phyloP scores from a whole-genome alignment of 35 echinoderm and acorn worm species.

The Eucidaris tribuloides region DNA sequence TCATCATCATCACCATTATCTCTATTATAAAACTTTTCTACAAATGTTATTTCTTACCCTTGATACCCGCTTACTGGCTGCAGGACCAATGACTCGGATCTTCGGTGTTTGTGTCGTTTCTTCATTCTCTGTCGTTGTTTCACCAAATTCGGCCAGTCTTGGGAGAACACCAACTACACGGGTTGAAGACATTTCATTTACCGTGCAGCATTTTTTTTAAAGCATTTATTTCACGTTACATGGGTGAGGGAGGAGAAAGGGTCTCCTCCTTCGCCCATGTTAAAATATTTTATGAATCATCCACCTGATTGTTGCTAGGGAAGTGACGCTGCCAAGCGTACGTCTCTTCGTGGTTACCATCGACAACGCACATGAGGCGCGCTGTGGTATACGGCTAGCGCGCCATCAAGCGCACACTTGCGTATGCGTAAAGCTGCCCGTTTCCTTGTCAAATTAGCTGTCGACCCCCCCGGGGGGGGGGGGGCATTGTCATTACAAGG shows the following conservation, averaged over 20 bases:
- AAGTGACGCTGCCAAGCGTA: too few relatives aligned
- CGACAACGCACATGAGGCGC: too few relatives aligned
- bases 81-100: conserved; percentile 5
- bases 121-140: neutral
- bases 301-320: neutral
- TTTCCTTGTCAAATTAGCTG: too few relatives aligned
- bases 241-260: neutral
- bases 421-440: too few relatives aligned
- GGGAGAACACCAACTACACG: neutral
- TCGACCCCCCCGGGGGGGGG: too few relatives aligned
- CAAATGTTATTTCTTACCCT: neutral
- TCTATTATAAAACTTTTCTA: neutral
- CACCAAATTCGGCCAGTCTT: neutral
- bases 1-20: too few relatives aligned
- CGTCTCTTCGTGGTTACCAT: too few relatives aligned
- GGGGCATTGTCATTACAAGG: too few relatives aligned
- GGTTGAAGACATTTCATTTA: neutral
- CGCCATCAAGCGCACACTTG: too few relatives aligned
- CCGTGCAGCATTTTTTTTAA: neutral
- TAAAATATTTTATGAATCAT: neutral
- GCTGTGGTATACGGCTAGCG: too few relatives aligned
- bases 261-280: neutral
- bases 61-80: neutral
- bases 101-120: too few relatives aligned
- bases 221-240: neutral